These are phyloP conservation scores for Pteria penguin DNA, from an alignment of 2,888 invertebrate genomes.

Conservation along the genomic window DNA sequence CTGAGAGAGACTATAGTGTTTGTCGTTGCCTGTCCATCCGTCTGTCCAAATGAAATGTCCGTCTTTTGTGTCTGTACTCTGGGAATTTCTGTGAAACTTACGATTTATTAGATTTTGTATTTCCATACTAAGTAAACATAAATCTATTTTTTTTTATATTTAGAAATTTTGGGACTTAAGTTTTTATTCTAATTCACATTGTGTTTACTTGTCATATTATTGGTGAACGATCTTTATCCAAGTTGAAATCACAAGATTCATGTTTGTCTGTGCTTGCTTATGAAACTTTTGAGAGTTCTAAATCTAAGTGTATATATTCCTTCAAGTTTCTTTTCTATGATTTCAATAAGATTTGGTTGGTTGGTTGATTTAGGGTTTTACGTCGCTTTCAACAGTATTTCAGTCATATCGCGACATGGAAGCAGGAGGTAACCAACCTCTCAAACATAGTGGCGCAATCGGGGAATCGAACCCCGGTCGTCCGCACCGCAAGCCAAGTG, in stretches of 20 bases:
- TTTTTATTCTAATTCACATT: neutral
- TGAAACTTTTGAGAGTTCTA: neutral
- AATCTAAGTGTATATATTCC: constrained; percentile 3
- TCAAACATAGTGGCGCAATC: too few relatives aligned
- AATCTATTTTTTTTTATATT: neutral
- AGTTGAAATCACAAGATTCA: constrained; percentile 1
- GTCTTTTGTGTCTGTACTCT: constrained; percentile 4
- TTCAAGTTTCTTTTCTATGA: neutral
- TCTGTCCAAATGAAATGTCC: neutral
- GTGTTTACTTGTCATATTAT: neutral
- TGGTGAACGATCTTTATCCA: neutral
- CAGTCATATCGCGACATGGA: too few relatives aligned
- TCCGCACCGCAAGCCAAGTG: too few relatives aligned
- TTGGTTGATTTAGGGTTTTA: too few relatives aligned
- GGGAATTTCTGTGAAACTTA: neutral
- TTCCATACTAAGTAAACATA: too few relatives aligned
- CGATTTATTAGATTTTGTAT: neutral
- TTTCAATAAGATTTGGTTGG: too few relatives aligned
- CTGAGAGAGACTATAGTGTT: too few relatives aligned
- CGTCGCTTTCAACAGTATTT: too few relatives aligned
- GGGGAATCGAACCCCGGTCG: too few relatives aligned
- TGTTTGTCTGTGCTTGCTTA: neutral
- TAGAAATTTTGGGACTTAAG: neutral
- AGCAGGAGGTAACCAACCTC: too few relatives aligned
- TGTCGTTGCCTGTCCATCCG: too few relatives aligned